Percentiles rank a stretch among this genome's conserved stretches.
These are phyloP conservation scores for Rostratula benghalensis DNA, from an alignment of 2,113 vertebrate species.

Conservation along the genomic window DNA sequence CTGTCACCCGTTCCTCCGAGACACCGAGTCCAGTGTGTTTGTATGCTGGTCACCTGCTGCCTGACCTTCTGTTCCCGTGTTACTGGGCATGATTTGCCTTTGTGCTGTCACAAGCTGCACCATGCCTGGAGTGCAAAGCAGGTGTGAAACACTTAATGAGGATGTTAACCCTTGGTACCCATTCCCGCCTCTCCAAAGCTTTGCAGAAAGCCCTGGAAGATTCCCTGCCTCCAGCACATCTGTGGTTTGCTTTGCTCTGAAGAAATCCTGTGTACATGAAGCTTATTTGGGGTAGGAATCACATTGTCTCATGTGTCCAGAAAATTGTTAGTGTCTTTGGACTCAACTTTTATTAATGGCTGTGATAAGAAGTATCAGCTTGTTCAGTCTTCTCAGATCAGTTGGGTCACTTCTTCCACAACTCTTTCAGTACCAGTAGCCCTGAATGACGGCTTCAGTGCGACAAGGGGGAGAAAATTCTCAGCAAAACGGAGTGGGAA, in stretches of 20 bases:
- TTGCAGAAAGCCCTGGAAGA: background rate
- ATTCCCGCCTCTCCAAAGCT: background rate
- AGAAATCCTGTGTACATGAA: background rate
- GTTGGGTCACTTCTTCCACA: background rate
- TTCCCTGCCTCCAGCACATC: background rate
- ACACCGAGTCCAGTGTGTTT: accelerated
- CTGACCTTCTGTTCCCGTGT: background rate
- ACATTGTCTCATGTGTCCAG: background rate
- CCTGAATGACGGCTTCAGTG: background rate
- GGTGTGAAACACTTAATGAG: background rate
- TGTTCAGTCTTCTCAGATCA: background rate
- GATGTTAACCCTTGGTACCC: background rate
- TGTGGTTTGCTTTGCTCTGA: background rate
- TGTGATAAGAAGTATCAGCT: background rate
- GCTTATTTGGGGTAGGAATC: background rate
- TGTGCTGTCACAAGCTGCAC: background rate
- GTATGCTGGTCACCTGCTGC: background rate
- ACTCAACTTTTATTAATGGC: background rate
- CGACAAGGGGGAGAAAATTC: background rate
- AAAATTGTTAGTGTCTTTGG: background rate
- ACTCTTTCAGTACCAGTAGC: background rate
- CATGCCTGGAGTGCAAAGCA: background rate
- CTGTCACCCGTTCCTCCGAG: background rate
- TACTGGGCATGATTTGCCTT: accelerated
- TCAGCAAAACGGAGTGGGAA: background rate